Base-by-base conservation (phyloP, 2,888 invertebrate genomes). In the Paralinhomoeus sp. region DNA sequence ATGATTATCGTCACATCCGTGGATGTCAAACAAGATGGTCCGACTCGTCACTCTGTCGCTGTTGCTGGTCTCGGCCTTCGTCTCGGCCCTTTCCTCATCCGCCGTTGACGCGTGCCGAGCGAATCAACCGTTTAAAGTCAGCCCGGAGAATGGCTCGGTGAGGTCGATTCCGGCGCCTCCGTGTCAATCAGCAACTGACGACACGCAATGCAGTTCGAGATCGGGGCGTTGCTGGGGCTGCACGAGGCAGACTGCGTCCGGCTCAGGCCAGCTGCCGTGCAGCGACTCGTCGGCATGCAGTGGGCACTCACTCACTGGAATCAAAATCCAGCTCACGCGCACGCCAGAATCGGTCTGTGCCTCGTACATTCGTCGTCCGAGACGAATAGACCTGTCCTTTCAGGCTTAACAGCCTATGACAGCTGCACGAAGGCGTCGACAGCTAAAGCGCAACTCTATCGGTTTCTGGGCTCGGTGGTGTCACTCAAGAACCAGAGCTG, bases 281-380 rank as follows among this genome's bases (percentile, higher is more conserved):
- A 60, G 48, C 58, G 61, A 45, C 53, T 60, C 37, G 55, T 60
- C 21, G 58, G 60, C 21, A 56, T 60, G 21, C 60, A 60, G 49
- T 60, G 60, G 60, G 58, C 57, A 7, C 50, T 60, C 35, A 55
- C 59, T 12, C 55, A 58, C 45, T 61, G 58, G 58, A 60, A 60
- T 48, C 56, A 55, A 41, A 55, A 54, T 35, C 55, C 53, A 24
- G 45, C 47, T 34, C 52, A 54, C 44, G 37, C 41, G 35, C 48
- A 31, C 7, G 21, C 7, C 31, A 40, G 31, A 31, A 23, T 40
- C 9, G 40, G 40, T 40, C 18, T 13, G 24, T 24, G 22, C 17
- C 5, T 37, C 17, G 37, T 20, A 21, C 3, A 12, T 27, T 27
- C 12, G 27, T 12, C 7, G 27, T 27, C 12, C 7, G 5, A 12